Evolutionary conservation across 2,797 vertebrate genomes (phyloP).

Genomic region (Pseudochaenichthys georgianus): DNA sequence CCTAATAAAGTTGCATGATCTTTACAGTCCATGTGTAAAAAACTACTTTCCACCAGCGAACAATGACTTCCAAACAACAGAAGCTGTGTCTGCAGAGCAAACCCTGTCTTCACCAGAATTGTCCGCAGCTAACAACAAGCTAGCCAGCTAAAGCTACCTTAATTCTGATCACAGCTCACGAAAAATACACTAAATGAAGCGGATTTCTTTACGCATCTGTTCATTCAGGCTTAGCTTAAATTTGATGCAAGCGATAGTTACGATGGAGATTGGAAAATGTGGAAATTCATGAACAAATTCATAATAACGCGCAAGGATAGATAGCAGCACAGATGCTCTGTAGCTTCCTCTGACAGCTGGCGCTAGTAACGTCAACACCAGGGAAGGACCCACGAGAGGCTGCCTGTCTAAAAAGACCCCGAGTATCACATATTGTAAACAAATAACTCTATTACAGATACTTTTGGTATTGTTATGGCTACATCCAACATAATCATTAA

Average conservation of each 20-base stretch:
- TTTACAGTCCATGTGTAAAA: neutral
- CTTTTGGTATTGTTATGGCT: accelerated
- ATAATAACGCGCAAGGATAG: constrained; percentile 10
- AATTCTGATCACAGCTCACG: constrained; percentile 7
- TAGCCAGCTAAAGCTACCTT: constrained; percentile 64
- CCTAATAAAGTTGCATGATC: constrained; percentile 52
- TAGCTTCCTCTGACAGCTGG: constrained; percentile 78
- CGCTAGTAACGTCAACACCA: constrained; percentile 72
- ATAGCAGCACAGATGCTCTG: constrained; percentile 10
- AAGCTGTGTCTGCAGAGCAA: constrained; percentile 40
- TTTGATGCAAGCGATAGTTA: neutral
- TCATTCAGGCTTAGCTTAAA: neutral
- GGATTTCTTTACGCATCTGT: neutral
- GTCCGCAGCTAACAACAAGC: constrained; percentile 80
- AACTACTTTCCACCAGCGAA: constrained; percentile 44
- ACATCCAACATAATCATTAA: accelerated
- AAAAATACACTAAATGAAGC: constrained; percentile 11
- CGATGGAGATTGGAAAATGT: neutral
- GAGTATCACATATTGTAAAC: neutral
- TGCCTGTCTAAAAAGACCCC: constrained; percentile 31
- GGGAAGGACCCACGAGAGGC: constrained; percentile 47
- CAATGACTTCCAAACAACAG: constrained; percentile 61
- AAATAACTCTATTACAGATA: accelerated
- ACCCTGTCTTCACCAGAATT: constrained; percentile 68
- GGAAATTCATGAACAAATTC: constrained; percentile 3